Evolutionary conservation across 2,888 invertebrate genomes (phyloP).

Genomic region (Phorcus lineatus): DNA sequence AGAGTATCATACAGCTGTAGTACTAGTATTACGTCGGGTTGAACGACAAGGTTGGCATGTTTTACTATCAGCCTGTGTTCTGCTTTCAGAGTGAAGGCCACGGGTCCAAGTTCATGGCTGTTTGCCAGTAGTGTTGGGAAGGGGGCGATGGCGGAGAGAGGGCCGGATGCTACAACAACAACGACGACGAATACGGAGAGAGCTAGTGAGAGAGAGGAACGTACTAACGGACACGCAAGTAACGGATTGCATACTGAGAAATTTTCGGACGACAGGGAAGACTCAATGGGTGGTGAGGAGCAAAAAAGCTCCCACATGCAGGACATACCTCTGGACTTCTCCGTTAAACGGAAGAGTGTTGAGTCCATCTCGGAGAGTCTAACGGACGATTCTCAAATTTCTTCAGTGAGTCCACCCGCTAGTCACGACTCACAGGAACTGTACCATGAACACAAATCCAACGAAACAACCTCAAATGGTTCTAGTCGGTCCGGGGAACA

Average conservation of each 20-base stretch:
- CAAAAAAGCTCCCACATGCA: not conserved
- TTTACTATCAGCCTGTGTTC: not conserved
- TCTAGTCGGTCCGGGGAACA: slow-evolving; percentile 28
- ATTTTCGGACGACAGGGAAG: not conserved
- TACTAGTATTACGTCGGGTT: not conserved
- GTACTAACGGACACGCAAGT: slow-evolving; percentile 20
- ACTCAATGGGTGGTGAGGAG: not conserved
- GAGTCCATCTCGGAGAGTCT: slow-evolving; percentile 21
- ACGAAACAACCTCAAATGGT: slow-evolving; percentile 19
- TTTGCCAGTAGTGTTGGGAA: not conserved
- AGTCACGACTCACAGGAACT: slow-evolving; percentile 15
- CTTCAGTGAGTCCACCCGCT: not conserved
- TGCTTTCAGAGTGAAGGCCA: slow-evolving; percentile 19
- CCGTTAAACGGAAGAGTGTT: slow-evolving; percentile 51
- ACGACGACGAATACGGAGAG: not conserved
- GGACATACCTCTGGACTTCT: slow-evolving; percentile 62
- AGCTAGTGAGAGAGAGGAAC: not conserved
- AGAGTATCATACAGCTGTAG: not conserved
- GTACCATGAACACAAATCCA: slow-evolving; percentile 25
- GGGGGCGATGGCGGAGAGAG: slow-evolving; percentile 24
- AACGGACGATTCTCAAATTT: slow-evolving; percentile 19
- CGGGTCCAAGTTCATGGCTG: slow-evolving; percentile 1
- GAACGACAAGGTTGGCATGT: not conserved
- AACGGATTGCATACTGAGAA: slow-evolving; percentile 10
- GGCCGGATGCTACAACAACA: not conserved